phyloP scores from a whole-genome alignment of 2,797 vertebrate species.

The Darevskia mixta region DNA sequence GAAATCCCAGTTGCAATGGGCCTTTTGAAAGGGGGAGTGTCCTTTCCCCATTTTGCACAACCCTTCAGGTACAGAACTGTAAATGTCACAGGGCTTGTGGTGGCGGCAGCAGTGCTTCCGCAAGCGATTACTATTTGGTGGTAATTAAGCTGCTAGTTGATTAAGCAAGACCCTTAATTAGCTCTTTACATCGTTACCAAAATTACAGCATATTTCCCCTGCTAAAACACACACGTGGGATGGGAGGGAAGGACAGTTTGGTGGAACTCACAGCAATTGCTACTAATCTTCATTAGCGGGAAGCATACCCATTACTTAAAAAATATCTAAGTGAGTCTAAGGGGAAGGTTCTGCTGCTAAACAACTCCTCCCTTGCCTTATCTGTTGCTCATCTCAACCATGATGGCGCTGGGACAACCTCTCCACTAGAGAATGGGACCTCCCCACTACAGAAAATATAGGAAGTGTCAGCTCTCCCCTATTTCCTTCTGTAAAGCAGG shows the following conservation, averaged over 20 bases:
- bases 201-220: constrained; percentile 63
- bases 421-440: neutral
- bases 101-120: neutral
- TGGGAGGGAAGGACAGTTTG: neutral
- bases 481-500: neutral
- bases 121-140: constrained; percentile 37
- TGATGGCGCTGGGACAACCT: neutral
- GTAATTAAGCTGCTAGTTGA: constrained; percentile 74
- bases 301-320: neutral
- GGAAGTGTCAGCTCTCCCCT: neutral
- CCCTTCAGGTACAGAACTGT: neutral
- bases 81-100: neutral
- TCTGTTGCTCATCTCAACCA: too few species aligned
- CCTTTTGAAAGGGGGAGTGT: too few species aligned
- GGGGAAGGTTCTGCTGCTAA: neutral
- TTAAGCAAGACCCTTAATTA: constrained; percentile 76
- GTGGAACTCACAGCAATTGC: neutral
- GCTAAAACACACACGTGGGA: neutral
- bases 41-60: neutral
- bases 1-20: neutral
- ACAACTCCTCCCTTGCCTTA: neutral
- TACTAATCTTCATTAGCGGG: constrained; percentile 11
- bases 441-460: neutral
- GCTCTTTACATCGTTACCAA: constrained; percentile 63
- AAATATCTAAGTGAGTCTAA: neutral